Base-by-base conservation (phyloP, 2,797 vertebrate species). In the Lagocephalus sceleratus region DNA sequence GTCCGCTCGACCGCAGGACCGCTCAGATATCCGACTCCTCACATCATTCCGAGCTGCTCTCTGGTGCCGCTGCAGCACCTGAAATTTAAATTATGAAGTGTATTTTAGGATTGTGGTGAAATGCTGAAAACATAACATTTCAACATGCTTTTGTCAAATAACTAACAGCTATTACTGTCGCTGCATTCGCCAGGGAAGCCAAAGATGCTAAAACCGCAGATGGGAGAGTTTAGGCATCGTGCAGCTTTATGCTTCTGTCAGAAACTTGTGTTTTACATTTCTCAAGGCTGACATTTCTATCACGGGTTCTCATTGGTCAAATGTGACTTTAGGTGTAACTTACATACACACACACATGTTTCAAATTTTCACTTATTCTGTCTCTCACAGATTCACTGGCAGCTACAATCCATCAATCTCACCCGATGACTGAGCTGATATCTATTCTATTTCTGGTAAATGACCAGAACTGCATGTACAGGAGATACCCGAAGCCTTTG, bases 11-110 rank as follows among this genome's bases (percentile, higher is more conserved):
- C 83, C 76, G 43, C 79, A 83, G 66, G 73, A 26, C 60, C 54
- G 65, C 78, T 85, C 68, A 51, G 69, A 71, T 70, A 67, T 77
- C 71, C 17, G 43, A 74, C 72, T 83, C 52, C 69, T 75, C 73
- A 63, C 76, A 76, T 84, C 78, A 66, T 66, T 63, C 67, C 51
- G 64, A 75, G 23, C 47, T 17, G 9, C 66, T 71, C 68, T 59
- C 57, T 20, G 49, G 26, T 68, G 73, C 20, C 59, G 42, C 54
- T 63, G 26, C 76, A 22, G 60, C 79, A 81, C 82, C 79, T 83
- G 79, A 76, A 78, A 73, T 72, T 63, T 38, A 59, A 65, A 81
- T 79, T 57, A 80, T 5, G 9, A 66, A 40, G 41, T 53, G 41
- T 44, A 65, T 61, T 72, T 77, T 60, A 58, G 60, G 59, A 53